Conservation (phyloP, 1,140 invertebrate species). For the Macrocentrus cingulum region DNA sequence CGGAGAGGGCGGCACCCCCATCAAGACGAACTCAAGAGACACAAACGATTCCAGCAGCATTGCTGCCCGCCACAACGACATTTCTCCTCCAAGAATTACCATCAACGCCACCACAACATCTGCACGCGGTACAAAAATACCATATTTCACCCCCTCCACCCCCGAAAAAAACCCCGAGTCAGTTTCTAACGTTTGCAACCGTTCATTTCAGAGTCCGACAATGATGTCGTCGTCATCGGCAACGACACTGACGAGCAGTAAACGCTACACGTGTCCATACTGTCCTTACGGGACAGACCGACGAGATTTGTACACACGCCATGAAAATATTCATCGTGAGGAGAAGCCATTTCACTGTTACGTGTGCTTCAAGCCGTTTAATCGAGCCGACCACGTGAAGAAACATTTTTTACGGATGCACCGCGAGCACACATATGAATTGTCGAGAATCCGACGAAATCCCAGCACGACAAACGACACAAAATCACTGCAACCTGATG, state of each 20-base stretch:
- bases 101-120: constrained; percentile 43
- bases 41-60: constrained; percentile 50
- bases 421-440: constrained; percentile 79
- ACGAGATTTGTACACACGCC: constrained; percentile 89
- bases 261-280: constrained; percentile 81
- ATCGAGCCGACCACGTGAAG: constrained; percentile 92
- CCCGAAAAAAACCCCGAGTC: too few relatives aligned
- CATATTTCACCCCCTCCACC: too few relatives aligned
- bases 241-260: constrained; percentile 51
- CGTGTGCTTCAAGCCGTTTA: constrained; percentile 88
- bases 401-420: constrained; percentile 92
- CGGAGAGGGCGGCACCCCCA: constrained; percentile 46
- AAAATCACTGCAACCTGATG: constrained; percentile 17
- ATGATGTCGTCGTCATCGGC: constrained; percentile 35
- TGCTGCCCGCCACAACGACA: constrained; percentile 45
- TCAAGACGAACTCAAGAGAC: constrained; percentile 55
- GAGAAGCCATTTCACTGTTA: constrained; percentile 94
- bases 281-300: constrained; percentile 90
- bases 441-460: constrained; percentile 73
- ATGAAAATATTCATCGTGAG: constrained; percentile 94
- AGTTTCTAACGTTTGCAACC: too few relatives aligned
- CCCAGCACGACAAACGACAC: constrained; percentile 30
- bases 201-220: constrained; percentile 31
- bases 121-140: constrained; percentile 51
- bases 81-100: constrained; percentile 53